Evolutionary conservation across 2,113 vertebrate species (phyloP).

Genomic region (Zosterops japonicus): DNA sequence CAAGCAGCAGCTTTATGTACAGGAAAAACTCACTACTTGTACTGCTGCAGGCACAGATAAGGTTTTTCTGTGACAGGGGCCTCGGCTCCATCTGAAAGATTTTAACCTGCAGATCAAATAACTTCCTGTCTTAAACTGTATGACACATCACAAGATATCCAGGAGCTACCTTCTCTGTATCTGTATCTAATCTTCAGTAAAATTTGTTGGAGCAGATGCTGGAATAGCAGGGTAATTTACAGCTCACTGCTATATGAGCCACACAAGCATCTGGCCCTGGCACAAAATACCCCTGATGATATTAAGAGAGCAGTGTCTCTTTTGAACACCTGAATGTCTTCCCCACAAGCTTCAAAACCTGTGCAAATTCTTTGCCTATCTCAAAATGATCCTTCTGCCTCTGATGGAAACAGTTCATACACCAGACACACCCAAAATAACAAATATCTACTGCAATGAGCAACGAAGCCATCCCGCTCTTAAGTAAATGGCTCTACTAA

Average conservation of each 20-base stretch:
- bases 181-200: neutral
- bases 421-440: neutral
- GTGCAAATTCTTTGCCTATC: neutral
- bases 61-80: neutral
- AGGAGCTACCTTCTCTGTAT: neutral
- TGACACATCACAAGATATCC: neutral
- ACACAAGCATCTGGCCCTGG: neutral
- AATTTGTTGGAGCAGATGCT: neutral
- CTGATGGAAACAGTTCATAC: neutral
- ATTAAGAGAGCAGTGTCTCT: neutral
- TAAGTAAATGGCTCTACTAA: neutral
- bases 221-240: neutral
- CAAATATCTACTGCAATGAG: neutral
- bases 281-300: neutral
- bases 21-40: neutral
- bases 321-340: neutral
- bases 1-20: rapidly evolving
- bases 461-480: neutral
- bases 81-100: neutral
- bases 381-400: neutral
- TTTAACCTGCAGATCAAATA: neutral
- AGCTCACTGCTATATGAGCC: neutral
- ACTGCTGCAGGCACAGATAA: neutral
- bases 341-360: neutral
- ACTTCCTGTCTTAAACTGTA: neutral